phyloP scores from a whole-genome alignment of 2,888 invertebrate species.

The Andrena minutula region DNA sequence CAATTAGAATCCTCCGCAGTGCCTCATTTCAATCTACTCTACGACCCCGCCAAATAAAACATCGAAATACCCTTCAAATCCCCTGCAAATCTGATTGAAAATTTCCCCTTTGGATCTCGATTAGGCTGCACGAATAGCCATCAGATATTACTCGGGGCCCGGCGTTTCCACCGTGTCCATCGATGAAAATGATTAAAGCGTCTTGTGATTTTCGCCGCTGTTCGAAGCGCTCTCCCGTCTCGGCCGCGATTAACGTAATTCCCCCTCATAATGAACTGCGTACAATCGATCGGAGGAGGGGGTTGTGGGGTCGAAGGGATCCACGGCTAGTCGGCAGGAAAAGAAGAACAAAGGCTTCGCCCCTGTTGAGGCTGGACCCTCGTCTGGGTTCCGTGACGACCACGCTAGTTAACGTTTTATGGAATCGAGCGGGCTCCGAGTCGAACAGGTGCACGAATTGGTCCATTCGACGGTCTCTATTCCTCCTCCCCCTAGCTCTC shows the following conservation, averaged over 20 bases:
- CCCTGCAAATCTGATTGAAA: neutral
- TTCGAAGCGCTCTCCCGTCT: slow-evolving; percentile 7
- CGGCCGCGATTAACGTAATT: slow-evolving; percentile 44
- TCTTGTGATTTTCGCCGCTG: slow-evolving; percentile 16
- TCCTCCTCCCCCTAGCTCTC: slow-evolving; percentile 36
- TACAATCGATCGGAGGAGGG: slow-evolving; percentile 29
- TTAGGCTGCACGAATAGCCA: neutral
- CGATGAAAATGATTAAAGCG: slow-evolving; percentile 10
- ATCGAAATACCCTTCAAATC: no score
- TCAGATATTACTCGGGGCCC: neutral
- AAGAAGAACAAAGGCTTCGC: slow-evolving; percentile 63
- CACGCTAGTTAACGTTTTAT: slow-evolving; percentile 62
- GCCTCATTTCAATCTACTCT: no score
- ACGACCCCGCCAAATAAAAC: no score
- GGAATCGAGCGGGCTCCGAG: slow-evolving; percentile 60
- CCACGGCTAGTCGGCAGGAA: slow-evolving; percentile 44
- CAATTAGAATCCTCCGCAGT: no score
- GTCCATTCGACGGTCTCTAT: slow-evolving; percentile 58
- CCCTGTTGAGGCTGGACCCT: slow-evolving; percentile 48
- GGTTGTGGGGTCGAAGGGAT: slow-evolving; percentile 7
- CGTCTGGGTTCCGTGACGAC: slow-evolving; percentile 65
- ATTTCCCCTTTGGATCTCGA: neutral
- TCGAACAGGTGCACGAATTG: slow-evolving; percentile 68
- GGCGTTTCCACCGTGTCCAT: neutral
- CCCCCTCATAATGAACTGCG: slow-evolving; percentile 39